Evolutionary conservation across 2,797 vertebrate genomes (phyloP).

Genomic region (Caiman crocodilus): DNA sequence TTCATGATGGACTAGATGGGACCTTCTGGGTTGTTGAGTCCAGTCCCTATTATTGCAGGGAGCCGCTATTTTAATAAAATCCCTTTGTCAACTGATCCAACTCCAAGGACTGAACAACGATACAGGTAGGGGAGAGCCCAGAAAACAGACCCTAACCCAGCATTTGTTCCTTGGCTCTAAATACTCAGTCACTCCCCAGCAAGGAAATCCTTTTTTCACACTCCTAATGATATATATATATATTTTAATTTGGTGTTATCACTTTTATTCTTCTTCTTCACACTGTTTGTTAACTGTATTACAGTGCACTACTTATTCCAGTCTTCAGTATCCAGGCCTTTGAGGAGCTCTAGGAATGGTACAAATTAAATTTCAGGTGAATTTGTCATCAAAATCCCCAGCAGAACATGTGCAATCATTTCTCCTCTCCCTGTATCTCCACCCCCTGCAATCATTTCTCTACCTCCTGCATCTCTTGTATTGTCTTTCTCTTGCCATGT

Average conservation of each 20-base stretch:
- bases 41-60: neutral
- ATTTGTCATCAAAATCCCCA: neutral
- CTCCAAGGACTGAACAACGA: too few relatives aligned
- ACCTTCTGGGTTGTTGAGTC: neutral
- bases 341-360: neutral
- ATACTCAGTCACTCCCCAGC: neutral
- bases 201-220: neutral
- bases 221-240: neutral
- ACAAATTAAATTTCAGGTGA: neutral
- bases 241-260: neutral
- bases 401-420: neutral
- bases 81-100: neutral
- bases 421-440: neutral
- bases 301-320: neutral
- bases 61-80: rapidly evolving
- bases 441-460: neutral
- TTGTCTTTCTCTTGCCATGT: neutral
- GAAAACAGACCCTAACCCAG: neutral
- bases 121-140: neutral
- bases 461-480: neutral
- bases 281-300: neutral
- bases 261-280: neutral
- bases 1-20: neutral
- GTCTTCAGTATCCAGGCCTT: neutral
- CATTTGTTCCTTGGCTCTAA: neutral